These are phyloP conservation scores for Dysmachus trigonus DNA, from an alignment of 2,888 invertebrate species.

Conservation along the genomic window DNA sequence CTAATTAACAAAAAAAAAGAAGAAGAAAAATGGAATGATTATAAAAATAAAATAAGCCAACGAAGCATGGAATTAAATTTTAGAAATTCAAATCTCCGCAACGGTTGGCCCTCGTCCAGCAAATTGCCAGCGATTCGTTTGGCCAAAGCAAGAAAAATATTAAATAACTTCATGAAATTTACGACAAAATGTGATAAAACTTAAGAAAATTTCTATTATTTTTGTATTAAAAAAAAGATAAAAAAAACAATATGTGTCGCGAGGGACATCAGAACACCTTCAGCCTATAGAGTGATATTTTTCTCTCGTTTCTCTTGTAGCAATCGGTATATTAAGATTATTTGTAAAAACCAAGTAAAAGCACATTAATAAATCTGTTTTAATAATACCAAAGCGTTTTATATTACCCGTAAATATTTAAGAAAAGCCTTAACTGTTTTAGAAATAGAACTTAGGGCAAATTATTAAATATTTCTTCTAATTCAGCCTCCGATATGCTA, in stretches of 20 bases:
- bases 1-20: too few species aligned
- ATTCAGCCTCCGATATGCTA: too few species aligned
- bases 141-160: not conserved
- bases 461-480: too few species aligned
- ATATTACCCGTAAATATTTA: too few species aligned
- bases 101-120: not conserved
- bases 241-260: not conserved
- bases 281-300: conserved; percentile 41
- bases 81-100: conserved; percentile 7
- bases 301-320: conserved; percentile 37
- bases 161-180: conserved; percentile 23
- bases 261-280: conserved; percentile 18
- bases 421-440: not conserved
- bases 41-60: not conserved
- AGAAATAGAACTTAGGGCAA: too few species aligned
- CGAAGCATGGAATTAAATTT: not conserved
- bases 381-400: not conserved
- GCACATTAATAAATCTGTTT: conserved; percentile 41
- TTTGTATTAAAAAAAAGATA: conserved; percentile 19
- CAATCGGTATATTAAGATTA: conserved; percentile 29
- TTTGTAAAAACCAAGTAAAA: conserved; percentile 35
- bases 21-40: not conserved
- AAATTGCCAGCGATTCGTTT: not conserved
- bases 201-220: conserved; percentile 39
- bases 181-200: conserved; percentile 42